phyloP scores from a whole-genome alignment of 2,113 vertebrate species.

The Ceuthmochares aereus region DNA sequence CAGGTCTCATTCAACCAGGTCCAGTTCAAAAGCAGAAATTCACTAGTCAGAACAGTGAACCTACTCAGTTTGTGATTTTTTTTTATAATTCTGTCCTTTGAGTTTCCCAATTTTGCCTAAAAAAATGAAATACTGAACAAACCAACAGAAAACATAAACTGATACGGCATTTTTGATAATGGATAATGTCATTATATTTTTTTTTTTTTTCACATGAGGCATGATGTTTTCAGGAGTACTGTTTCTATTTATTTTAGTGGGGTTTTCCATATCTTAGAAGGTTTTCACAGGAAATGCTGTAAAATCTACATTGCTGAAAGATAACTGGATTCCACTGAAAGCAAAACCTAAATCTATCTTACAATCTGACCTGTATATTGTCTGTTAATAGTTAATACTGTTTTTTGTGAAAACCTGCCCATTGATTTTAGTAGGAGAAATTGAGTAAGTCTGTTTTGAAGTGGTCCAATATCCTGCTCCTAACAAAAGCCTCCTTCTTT shows the following conservation, averaged over 20 bases:
- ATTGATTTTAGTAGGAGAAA: not conserved
- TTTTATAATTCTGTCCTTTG: not conserved
- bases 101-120: not conserved
- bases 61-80: not conserved
- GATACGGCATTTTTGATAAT: not conserved
- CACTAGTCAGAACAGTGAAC: not conserved
- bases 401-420: not conserved
- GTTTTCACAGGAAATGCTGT: not conserved
- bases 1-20: not conserved
- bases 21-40: not conserved
- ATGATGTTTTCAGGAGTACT: not conserved
- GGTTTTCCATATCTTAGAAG: not conserved
- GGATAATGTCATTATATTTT: not conserved
- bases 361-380: not conserved
- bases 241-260: not conserved
- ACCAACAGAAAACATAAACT: not conserved
- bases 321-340: not conserved
- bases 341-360: not conserved
- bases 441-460: not conserved
- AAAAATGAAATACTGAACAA: not conserved
- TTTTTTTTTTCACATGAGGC: not conserved
- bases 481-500: slow-evolving; percentile 1
- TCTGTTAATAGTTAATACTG: not conserved
- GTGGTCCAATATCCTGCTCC: not conserved
- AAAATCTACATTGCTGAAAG: not conserved